Conservation (phyloP, 2,113 vertebrate species). For the Fulica atra region DNA sequence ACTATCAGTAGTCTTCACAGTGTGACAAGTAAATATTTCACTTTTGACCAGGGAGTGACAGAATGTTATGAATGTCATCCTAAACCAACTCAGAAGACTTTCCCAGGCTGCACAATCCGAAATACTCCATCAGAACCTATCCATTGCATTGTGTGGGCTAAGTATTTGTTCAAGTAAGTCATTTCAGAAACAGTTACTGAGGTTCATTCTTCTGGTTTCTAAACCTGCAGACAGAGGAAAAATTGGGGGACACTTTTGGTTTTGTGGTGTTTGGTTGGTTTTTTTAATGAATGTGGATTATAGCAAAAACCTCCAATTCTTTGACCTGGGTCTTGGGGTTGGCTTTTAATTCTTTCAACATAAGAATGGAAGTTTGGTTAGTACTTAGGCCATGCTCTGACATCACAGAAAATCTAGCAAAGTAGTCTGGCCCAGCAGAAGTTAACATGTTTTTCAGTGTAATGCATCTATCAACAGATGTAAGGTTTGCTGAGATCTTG, state of each 20-base stretch:
- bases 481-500: background rate
- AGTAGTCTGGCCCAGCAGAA: background rate
- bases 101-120: slow-evolving; percentile 97
- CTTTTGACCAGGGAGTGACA: slow-evolving; percentile 85
- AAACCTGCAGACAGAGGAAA: background rate
- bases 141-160: slow-evolving; percentile 99
- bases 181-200: background rate
- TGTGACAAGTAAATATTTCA: background rate
- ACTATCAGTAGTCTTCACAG: background rate
- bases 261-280: background rate
- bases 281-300: background rate
- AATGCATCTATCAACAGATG: background rate
- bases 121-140: slow-evolving; percentile 98
- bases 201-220: background rate
- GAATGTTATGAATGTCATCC: slow-evolving; percentile 98
- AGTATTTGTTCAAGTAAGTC: slow-evolving; percentile 98
- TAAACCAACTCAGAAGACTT: slow-evolving; percentile 97
- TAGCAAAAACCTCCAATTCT: background rate
- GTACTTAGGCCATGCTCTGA: background rate
- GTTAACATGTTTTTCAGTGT: background rate
- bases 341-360: background rate
- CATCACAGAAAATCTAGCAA: background rate
- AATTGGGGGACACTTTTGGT: background rate
- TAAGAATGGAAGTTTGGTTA: background rate
- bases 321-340: background rate